These are phyloP conservation scores for Ariopsis seemanni DNA, from an alignment of 2,113 vertebrate genomes.

Conservation along the genomic window DNA sequence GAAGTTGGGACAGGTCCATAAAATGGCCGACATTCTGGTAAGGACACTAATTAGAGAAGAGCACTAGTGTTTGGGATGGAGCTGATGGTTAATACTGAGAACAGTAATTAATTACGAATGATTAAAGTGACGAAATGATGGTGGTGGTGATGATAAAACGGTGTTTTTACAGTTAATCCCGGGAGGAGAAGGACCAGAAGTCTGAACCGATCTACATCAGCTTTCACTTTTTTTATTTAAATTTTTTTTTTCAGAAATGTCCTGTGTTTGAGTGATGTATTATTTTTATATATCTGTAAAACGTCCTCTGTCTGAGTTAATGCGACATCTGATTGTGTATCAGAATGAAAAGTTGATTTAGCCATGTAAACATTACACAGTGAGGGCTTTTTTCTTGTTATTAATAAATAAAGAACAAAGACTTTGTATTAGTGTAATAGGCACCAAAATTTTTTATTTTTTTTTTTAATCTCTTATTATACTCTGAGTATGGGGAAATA, in stretches of 20 bases:
- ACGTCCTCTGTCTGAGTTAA: background rate
- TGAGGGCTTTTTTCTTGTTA: background rate
- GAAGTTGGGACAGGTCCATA: background rate
- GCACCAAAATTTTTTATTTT: no score
- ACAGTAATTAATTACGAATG: background rate
- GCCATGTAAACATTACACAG: background rate
- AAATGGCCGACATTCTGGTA: background rate
- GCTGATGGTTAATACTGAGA: background rate
- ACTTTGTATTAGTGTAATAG: no score
- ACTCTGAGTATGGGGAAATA: no score
- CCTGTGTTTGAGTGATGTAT: background rate
- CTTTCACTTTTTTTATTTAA: slow-evolving; percentile 7
- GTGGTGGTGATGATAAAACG: background rate
- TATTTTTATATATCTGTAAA: background rate
- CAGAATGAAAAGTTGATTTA: background rate
- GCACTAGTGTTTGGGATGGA: background rate
- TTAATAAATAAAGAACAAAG: background rate
- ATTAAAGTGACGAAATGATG: background rate
- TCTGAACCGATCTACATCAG: slow-evolving; percentile 66
- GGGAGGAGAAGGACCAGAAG: slow-evolving; percentile 97
- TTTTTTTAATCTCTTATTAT: no score
- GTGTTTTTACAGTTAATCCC: slow-evolving; percentile 84
- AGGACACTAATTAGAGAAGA: background rate
- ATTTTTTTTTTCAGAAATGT: background rate
- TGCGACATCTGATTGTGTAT: background rate